Evolutionary conservation across 2,888 invertebrate genomes (phyloP).

Genomic region (Scaptomyza flava): DNA sequence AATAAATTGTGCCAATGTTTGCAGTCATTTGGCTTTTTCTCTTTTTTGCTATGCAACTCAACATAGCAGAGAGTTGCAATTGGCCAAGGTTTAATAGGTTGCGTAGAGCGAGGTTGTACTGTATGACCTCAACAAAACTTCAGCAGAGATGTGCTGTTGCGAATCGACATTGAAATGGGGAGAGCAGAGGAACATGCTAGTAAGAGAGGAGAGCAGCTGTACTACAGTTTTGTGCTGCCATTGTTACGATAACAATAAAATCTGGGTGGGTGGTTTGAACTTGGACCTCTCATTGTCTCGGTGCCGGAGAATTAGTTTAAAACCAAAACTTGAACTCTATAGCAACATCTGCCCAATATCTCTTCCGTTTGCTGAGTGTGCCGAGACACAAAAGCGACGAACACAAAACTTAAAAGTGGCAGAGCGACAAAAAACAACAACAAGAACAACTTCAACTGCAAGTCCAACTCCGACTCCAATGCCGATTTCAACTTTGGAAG

Average conservation of each 20-base stretch:
- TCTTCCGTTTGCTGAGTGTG: neutral
- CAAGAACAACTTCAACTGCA: constrained; percentile 25
- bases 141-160: constrained; percentile 35
- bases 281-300: constrained; percentile 68
- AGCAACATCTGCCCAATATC: constrained; percentile 61
- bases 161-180: constrained; percentile 12
- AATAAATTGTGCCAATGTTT: constrained; percentile 44
- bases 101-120: too few species aligned
- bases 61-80: too few species aligned
- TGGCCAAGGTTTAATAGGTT: too few species aligned
- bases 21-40: constrained; percentile 17
- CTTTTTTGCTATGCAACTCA: constrained; percentile 5
- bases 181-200: neutral
- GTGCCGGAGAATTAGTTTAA: constrained; percentile 77
- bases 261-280: constrained; percentile 78
- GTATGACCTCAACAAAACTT: constrained; percentile 36
- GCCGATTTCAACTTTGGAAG: constrained; percentile 28
- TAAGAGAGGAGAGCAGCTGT: constrained; percentile 60
- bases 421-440: constrained; percentile 40
- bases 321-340: constrained; percentile 54
- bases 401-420: constrained; percentile 47
- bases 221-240: constrained; percentile 61
- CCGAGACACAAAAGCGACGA: constrained; percentile 27
- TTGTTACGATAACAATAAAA: constrained; percentile 79
- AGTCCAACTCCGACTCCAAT: constrained; percentile 23